Percentiles rank a stretch among this genome's conserved stretches.
These are phyloP conservation scores for Procavia capensis DNA, from an alignment of 2,113 vertebrate genomes.

Conservation along the genomic window DNA sequence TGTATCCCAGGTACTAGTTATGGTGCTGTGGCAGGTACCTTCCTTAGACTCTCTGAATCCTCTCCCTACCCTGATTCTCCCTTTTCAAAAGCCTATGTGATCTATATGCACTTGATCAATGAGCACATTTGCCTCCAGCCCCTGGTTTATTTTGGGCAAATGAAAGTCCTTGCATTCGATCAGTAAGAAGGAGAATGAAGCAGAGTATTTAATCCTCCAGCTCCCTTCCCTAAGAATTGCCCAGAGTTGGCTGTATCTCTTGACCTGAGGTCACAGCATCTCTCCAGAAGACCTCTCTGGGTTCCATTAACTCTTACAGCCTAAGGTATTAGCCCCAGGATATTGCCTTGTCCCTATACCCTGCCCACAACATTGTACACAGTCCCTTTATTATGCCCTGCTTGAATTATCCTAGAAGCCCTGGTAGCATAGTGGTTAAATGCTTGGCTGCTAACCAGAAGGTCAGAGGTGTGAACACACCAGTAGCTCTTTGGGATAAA, in stretches of 20 bases:
- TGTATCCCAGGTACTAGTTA: not conserved
- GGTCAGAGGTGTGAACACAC: too few species aligned
- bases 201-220: not conserved
- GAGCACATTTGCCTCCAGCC: not conserved
- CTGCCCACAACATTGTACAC: not conserved
- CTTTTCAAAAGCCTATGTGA: not conserved
- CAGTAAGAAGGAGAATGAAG: not conserved
- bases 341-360: not conserved
- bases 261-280: not conserved
- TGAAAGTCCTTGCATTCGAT: not conserved
- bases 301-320: not conserved
- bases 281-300: not conserved
- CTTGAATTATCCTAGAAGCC: not conserved
- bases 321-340: not conserved
- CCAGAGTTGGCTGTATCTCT: not conserved
- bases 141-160: not conserved
- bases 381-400: not conserved
- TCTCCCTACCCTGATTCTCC: not conserved
- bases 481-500: too few species aligned
- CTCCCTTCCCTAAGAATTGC: not conserved
- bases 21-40: not conserved
- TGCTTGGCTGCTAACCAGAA: too few species aligned
- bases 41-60: not conserved
- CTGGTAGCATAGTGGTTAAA: not conserved
- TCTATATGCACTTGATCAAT: not conserved